Conservation (phyloP, 2,888 invertebrate genomes). For the Microplitis deprimator region DNA sequence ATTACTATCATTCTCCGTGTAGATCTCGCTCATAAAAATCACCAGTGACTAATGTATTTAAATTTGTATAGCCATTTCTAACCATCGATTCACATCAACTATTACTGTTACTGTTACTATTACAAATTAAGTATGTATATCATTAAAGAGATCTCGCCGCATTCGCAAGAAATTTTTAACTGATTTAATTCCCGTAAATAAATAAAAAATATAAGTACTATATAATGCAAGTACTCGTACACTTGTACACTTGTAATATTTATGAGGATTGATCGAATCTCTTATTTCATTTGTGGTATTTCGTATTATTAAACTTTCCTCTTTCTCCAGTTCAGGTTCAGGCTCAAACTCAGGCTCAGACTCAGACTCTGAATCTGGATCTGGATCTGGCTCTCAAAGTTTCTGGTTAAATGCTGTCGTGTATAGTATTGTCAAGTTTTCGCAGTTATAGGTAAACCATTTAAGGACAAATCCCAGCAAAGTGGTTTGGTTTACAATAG, state of each 20-base stretch:
- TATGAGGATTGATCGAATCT: constrained; percentile 36
- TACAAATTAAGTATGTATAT: not conserved
- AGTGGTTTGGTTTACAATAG: constrained; percentile 47
- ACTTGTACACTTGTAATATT: constrained; percentile 10
- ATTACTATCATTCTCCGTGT: constrained; percentile 21
- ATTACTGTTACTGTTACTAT: not conserved
- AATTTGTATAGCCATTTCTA: not conserved
- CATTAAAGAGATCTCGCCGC: not conserved
- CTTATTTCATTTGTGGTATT: no score
- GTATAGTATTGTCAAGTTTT: constrained; percentile 6
- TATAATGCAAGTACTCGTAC: no score
- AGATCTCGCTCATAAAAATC: constrained; percentile 2
- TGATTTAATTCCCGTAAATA: no score
- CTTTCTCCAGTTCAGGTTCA: no score
- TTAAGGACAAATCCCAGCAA: constrained; percentile 40
- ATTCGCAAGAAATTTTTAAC: no score
- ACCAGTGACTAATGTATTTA: not conserved
- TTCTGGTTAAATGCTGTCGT: constrained; percentile 25
- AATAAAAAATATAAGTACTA: no score
- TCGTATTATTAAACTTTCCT: no score
- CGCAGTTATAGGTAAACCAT: constrained; percentile 23
- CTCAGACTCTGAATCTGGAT: no score
- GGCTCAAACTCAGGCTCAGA: no score
- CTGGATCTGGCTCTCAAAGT: not conserved
- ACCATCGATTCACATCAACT: not conserved